Conservation (phyloP, 2,888 invertebrate genomes). For the Hedya salicella region DNA sequence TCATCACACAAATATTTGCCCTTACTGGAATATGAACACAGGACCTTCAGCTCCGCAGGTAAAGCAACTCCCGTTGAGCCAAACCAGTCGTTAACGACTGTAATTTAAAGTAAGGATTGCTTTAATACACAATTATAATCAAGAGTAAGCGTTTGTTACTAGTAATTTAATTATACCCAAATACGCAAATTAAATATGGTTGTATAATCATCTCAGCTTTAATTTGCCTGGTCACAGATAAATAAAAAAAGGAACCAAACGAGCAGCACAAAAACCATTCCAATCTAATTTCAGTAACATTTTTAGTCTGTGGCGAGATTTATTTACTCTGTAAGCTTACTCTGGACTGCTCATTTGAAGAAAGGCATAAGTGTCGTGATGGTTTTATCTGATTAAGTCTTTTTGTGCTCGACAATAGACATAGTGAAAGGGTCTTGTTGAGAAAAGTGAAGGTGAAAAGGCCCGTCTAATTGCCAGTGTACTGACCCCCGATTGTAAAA, state of each 20-base stretch:
- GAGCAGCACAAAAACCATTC: not conserved
- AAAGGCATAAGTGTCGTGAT: not conserved
- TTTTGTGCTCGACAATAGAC: not conserved
- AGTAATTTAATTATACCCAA: too few species aligned
- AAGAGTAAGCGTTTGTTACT: too few species aligned
- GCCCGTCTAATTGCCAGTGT: slow-evolving; percentile 6
- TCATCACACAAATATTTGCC: too few species aligned
- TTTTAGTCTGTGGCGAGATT: not conserved
- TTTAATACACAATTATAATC: too few species aligned
- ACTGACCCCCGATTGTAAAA: slow-evolving; percentile 30
- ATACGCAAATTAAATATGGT: too few species aligned
- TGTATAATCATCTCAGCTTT: not conserved
- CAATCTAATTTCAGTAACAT: not conserved
- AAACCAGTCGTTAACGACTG: too few species aligned
- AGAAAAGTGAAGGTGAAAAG: slow-evolving; percentile 18
- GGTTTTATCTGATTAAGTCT: not conserved
- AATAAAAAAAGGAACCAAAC: not conserved
- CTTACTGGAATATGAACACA: too few species aligned
- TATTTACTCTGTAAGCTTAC: not conserved
- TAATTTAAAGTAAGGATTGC: too few species aligned
- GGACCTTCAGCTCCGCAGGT: too few species aligned
- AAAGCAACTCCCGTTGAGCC: too few species aligned
- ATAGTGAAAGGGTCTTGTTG: not conserved
- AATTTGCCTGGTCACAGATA: not conserved
- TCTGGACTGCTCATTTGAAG: not conserved